Percentiles rank a stretch among this genome's conserved stretches.
These are phyloP conservation scores for Stenoptilia bipunctidactyla DNA, from an alignment of 2,888 invertebrate genomes.

Conservation along the genomic window DNA sequence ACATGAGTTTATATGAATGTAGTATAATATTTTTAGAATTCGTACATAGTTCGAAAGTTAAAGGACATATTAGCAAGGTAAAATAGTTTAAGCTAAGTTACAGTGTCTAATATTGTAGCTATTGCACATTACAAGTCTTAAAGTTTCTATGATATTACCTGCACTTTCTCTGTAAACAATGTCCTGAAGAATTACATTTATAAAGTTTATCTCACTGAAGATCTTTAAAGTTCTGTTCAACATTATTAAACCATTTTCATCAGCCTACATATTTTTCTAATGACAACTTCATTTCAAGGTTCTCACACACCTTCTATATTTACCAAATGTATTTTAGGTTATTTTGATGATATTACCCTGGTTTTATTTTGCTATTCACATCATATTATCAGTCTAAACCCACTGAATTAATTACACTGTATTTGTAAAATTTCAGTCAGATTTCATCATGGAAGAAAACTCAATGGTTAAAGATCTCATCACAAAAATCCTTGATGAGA, in stretches of 20 bases:
- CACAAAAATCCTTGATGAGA: slow-evolving; percentile 75
- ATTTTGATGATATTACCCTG: not conserved
- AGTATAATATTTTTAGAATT: slow-evolving; percentile 66
- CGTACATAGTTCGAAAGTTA: slow-evolving; percentile 51
- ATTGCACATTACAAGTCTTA: no score
- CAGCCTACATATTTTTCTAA: no score
- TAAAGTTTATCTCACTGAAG: no score
- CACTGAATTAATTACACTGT: no score
- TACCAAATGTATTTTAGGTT: no score
- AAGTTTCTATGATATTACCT: no score
- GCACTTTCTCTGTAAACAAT: no score
- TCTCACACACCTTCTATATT: no score
- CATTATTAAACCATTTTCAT: not conserved
- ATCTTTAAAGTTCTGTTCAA: not conserved
- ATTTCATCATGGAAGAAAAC: slow-evolving; percentile 70
- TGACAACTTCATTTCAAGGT: no score
- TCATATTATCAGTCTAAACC: slow-evolving; percentile 1
- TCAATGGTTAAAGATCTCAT: slow-evolving; percentile 76
- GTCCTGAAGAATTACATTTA: no score
- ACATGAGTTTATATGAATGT: slow-evolving; percentile 52
- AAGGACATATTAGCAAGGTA: slow-evolving; percentile 56
- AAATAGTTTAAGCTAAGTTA: slow-evolving; percentile 18
- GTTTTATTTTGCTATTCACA: not conserved
- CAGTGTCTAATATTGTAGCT: no score
- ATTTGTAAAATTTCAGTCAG: slow-evolving; percentile 40